Evolutionary conservation across 2,113 vertebrate genomes (phyloP).

Genomic region (Isichthys henryi): DNA sequence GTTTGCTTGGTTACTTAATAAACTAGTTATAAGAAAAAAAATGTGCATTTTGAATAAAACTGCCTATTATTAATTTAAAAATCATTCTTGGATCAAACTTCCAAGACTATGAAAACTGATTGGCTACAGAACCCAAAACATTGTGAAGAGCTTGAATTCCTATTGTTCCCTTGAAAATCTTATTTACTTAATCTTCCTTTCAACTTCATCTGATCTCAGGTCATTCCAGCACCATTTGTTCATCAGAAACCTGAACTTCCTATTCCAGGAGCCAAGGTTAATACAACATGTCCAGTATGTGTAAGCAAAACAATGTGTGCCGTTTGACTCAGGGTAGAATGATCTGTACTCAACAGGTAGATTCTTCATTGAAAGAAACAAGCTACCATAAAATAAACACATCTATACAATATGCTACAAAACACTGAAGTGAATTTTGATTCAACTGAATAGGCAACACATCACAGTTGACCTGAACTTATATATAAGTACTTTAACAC

Average conservation of each 20-base stretch:
- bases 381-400: background rate
- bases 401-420: background rate
- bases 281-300: background rate
- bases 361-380: background rate
- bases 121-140: background rate
- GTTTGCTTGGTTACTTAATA: background rate
- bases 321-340: background rate
- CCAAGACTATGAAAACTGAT: conserved; percentile 7
- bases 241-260: conserved; percentile 7
- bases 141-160: background rate
- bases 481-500: background rate
- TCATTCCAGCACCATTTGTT: background rate
- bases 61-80: background rate
- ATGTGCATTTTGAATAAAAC: background rate
- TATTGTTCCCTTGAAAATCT: background rate
- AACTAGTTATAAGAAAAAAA: background rate
- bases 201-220: background rate
- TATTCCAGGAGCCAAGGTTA: background rate
- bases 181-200: conserved; percentile 12
- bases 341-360: background rate
- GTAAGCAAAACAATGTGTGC: background rate
- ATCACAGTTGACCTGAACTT: background rate
- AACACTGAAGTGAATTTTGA: background rate
- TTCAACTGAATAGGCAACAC: background rate
- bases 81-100: conserved; percentile 14